Conservation (phyloP, 2,888 invertebrate species). For the Andrena haemorrhoa region DNA sequence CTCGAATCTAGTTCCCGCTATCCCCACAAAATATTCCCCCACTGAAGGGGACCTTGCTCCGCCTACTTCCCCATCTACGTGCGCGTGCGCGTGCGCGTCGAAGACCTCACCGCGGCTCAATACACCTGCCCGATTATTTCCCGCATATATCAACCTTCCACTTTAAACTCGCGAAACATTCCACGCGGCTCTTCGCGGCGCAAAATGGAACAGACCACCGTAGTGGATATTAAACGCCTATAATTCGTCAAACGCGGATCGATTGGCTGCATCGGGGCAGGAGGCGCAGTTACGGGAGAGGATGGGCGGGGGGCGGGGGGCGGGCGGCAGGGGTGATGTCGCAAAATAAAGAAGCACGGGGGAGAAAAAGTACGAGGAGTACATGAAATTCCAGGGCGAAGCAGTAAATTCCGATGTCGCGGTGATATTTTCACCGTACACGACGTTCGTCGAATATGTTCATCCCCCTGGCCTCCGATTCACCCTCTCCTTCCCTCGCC, state of each 20-base stretch:
- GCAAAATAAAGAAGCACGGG: neutral
- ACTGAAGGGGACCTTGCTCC: too few relatives aligned
- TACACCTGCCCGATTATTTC: too few relatives aligned
- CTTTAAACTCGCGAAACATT: too few relatives aligned
- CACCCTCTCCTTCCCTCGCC: neutral
- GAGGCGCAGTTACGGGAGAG: neutral
- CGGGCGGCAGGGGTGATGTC: neutral
- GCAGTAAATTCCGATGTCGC: slow-evolving; percentile 48
- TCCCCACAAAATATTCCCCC: too few relatives aligned
- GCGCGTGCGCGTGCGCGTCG: too few relatives aligned
- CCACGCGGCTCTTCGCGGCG: too few relatives aligned
- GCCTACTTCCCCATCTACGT: too few relatives aligned
- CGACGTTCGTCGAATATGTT: slow-evolving; percentile 48
- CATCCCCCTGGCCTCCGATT: neutral
- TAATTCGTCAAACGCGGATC: slow-evolving; percentile 31
- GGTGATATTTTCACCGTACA: slow-evolving; percentile 45
- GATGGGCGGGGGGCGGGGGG: neutral
- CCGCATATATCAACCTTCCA: too few relatives aligned
- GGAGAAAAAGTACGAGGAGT: slow-evolving; percentile 2
- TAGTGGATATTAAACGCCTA: neutral
- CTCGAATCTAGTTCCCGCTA: too few relatives aligned
- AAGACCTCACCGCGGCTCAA: too few relatives aligned
- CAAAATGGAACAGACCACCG: neutral
- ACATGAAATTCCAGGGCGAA: slow-evolving; percentile 45
- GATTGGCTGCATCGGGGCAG: neutral